Percentiles rank a stretch among this genome's conserved stretches.
These are phyloP conservation scores for Pocillopora damicornis DNA, from an alignment of 64 coral and sea anemone species.

Conservation along the genomic window DNA sequence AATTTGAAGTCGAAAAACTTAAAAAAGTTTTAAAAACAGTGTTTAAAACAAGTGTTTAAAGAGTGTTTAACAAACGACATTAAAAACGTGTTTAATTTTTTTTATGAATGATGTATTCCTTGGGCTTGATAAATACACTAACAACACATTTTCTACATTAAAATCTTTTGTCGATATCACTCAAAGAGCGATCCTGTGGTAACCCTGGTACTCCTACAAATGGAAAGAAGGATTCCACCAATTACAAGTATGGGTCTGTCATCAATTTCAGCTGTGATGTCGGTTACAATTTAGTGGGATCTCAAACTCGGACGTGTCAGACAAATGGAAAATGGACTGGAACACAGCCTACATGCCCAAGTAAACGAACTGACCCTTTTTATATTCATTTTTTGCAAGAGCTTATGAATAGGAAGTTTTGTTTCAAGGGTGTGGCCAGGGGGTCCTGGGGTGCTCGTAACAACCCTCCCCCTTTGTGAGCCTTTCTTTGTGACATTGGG, in stretches of 20 bases:
- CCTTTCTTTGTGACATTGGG: no score
- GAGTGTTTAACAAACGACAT: no score
- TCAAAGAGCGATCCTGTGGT: constrained; percentile 64
- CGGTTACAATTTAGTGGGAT: constrained; percentile 52
- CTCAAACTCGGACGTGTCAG: constrained; percentile 30
- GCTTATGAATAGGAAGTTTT: no score
- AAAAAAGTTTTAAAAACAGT: no score
- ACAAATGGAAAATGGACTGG: constrained; percentile 53
- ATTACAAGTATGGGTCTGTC: constrained; percentile 42
- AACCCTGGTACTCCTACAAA: constrained; percentile 56
- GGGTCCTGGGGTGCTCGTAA: no score
- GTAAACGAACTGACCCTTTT: constrained; percentile 20
- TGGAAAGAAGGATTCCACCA: constrained; percentile 45
- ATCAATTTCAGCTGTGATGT: constrained; percentile 41
- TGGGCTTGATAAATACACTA: background rate
- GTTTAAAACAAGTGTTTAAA: no score
- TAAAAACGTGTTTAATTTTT: no score
- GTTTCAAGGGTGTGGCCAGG: no score
- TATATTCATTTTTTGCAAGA: no score
- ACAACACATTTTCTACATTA: background rate
- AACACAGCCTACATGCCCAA: constrained; percentile 46
- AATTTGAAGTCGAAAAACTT: no score
- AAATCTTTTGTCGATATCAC: background rate
- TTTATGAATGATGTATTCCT: no score
- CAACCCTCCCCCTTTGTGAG: no score